Evolutionary conservation across 2,888 invertebrate genomes (phyloP).

Genomic region (Mythimna albipuncta): DNA sequence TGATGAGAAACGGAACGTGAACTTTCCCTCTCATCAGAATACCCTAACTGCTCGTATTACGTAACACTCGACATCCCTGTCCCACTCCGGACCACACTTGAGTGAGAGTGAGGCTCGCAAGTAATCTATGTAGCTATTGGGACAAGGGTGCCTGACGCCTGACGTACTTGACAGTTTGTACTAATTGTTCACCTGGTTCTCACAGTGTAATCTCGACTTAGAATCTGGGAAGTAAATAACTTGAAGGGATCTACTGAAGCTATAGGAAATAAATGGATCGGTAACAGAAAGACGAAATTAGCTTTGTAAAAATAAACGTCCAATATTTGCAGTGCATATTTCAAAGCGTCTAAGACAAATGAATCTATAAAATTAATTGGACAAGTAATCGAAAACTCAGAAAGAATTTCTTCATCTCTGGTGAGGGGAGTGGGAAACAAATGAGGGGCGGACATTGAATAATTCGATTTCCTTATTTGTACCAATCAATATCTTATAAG

Average conservation of each 20-base stretch:
- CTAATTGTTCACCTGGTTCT: conserved; percentile 59
- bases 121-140: conserved; percentile 56
- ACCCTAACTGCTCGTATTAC: conserved; percentile 81
- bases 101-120: conserved; percentile 61
- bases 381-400: conserved; percentile 91
- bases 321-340: conserved; percentile 76
- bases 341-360: conserved; percentile 88
- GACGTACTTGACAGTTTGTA: conserved; percentile 51
- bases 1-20: conserved; percentile 86
- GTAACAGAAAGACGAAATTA: conserved; percentile 51
- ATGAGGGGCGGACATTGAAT: conserved; percentile 91
- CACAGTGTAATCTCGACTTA: conserved; percentile 35
- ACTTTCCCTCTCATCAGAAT: conserved; percentile 89
- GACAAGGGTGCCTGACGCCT: conserved; percentile 47
- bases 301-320: conserved; percentile 61
- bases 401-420: conserved; percentile 90
- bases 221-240: conserved; percentile 4
- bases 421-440: conserved; percentile 88
- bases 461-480: conserved; percentile 91
- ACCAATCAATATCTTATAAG: conserved; percentile 89
- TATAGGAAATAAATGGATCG: conserved; percentile 40
- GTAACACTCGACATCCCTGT: conserved; percentile 73
- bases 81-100: conserved; percentile 65
- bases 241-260: neutral
- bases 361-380: conserved; percentile 91